Evolutionary conservation across 2,797 vertebrate species (phyloP).

Genomic region (Florisuga fusca): DNA sequence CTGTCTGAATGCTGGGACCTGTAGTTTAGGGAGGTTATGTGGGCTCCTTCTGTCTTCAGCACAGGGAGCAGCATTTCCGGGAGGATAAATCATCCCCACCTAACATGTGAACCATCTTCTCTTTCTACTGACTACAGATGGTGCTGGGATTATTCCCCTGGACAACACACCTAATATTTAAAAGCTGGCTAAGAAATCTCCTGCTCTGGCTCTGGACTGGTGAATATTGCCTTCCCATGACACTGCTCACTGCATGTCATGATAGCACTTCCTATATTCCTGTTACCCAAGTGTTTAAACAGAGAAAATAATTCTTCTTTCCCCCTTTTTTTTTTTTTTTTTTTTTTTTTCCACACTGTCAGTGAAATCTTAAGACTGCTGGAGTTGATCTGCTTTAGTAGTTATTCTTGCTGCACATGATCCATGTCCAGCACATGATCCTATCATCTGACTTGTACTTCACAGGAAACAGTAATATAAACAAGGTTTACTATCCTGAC

Average conservation of each 20-base stretch:
- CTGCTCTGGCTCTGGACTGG: not conserved
- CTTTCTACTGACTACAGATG: not conserved
- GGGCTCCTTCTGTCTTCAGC: not conserved
- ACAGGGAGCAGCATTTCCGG: not conserved
- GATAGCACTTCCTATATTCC: not conserved
- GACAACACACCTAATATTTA: not conserved
- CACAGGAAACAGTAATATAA: rapidly evolving
- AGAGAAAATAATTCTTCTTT: not conserved
- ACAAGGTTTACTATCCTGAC: not conserved
- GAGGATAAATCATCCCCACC: not conserved
- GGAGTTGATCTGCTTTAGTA: not conserved
- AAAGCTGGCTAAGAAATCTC: not conserved
- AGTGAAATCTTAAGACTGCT: not conserved
- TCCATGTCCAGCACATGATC: rapidly evolving
- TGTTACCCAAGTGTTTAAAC: not conserved
- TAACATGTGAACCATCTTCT: not conserved
- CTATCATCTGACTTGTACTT: not conserved
- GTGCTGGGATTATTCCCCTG: not conserved
- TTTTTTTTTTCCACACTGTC: not conserved
- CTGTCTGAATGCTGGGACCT: not conserved
- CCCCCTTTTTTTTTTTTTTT: not conserved
- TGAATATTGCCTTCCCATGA: not conserved
- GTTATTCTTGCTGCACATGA: not conserved
- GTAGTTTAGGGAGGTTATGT: not conserved
- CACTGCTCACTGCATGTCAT: not conserved